A percentile compares a stretch with the other conserved stretches of the same genome.
Conservation (phyloP, 2,113 vertebrate genomes). For the Alethe castanea region DNA sequence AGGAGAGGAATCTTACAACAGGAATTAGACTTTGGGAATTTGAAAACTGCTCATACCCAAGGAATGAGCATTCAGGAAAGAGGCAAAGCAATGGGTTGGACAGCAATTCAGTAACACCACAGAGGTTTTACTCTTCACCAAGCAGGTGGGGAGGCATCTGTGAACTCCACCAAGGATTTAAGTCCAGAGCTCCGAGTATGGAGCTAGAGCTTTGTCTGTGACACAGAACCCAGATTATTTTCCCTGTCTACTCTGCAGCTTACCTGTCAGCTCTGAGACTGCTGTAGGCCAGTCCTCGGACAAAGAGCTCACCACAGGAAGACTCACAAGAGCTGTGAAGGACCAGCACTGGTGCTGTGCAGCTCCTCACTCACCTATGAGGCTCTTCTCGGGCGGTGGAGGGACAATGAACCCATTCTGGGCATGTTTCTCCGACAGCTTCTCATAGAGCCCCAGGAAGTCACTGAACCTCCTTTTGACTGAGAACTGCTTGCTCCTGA, state of each 20-base stretch:
- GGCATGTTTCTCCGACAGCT: conserved; percentile 90
- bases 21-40: not conserved
- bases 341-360: not conserved
- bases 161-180: not conserved
- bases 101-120: not conserved
- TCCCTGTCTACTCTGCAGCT: not conserved
- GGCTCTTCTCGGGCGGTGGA: conserved; percentile 93
- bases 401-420: conserved; percentile 93
- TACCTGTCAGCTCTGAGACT: not conserved
- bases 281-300: not conserved
- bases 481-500: conserved; percentile 87
- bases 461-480: conserved; percentile 97
- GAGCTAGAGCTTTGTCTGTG: not conserved
- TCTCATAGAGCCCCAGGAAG: conserved; percentile 95
- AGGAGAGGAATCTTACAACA: not conserved
- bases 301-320: not conserved
- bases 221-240: not conserved
- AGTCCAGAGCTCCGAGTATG: not conserved
- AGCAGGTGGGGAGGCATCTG: not conserved
- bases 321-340: not conserved
- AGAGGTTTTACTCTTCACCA: not conserved
- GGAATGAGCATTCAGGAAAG: not conserved
- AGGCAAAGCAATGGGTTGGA: not conserved
- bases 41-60: not conserved
- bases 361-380: conserved; percentile 81